Evolutionary conservation across 2,888 invertebrate genomes (phyloP).

Genomic region (Endotricha flammealis): DNA sequence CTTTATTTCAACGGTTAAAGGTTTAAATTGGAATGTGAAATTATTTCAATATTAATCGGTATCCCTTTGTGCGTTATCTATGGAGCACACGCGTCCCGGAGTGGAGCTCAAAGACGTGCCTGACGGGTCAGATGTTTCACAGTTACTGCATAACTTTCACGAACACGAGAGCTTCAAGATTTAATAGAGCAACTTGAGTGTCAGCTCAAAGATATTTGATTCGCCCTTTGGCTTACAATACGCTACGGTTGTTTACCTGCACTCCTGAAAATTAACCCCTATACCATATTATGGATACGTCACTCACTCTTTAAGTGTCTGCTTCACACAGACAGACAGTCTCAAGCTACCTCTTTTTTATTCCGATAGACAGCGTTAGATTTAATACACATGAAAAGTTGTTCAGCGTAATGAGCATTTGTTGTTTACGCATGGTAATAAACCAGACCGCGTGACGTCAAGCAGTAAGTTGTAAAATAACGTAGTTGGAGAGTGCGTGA

Average conservation of each 20-base stretch:
- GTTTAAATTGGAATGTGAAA: conserved; percentile 22
- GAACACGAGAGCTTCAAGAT: conserved; percentile 19
- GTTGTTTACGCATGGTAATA: no score
- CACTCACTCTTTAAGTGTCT: no score
- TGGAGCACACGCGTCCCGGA: conserved; percentile 34
- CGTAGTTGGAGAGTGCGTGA: no score
- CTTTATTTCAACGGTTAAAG: conserved; percentile 25
- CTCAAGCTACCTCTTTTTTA: no score
- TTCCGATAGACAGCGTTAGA: no score
- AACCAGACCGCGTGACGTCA: no score
- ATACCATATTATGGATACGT: no score
- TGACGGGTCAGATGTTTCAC: conserved; percentile 30
- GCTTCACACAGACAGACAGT: no score
- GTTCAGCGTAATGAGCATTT: no score
- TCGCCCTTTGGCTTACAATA: conserved; percentile 3
- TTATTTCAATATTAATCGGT: conserved; percentile 25
- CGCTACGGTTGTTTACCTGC: neutral
- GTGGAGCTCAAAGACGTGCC: conserved; percentile 35
- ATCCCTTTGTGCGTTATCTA: conserved; percentile 41
- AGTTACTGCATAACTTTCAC: conserved; percentile 24
- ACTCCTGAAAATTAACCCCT: no score
- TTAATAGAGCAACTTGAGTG: conserved; percentile 23
- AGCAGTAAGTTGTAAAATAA: no score
- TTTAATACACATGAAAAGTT: no score
- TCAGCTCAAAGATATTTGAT: conserved; percentile 20